Percentiles rank a stretch among this genome's conserved stretches.
Conservation (phyloP, 2,888 invertebrate genomes). For the Xanthia togata region DNA sequence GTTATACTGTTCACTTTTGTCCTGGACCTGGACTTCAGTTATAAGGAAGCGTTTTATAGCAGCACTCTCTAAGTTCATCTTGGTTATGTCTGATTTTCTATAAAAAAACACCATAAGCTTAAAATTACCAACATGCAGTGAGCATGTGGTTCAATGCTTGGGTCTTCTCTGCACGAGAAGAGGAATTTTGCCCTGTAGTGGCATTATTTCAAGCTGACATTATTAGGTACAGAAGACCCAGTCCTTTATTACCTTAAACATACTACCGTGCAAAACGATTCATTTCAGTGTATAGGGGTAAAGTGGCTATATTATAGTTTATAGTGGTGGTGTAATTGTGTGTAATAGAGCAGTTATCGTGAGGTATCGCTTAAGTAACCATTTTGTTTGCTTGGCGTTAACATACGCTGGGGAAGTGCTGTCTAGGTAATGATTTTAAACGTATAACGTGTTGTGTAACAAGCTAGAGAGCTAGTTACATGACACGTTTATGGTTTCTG, state of each 20-base stretch:
- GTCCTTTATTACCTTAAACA: background rate
- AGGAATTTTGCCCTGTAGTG: background rate
- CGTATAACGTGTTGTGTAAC: constrained; percentile 5
- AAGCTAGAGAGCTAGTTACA: background rate
- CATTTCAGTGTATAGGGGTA: constrained; percentile 21
- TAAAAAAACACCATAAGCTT: background rate
- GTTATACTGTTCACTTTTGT: constrained; percentile 8
- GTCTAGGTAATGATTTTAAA: constrained; percentile 38
- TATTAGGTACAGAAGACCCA: background rate
- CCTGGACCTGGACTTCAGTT: background rate
- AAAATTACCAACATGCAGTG: background rate
- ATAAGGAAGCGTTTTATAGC: constrained; percentile 14
- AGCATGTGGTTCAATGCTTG: background rate
- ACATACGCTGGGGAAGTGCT: constrained; percentile 16
- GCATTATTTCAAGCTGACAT: background rate
- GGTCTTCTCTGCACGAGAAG: background rate
- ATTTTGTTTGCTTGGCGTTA: constrained; percentile 39
- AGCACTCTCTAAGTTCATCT: background rate
- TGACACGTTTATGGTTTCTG: too few relatives aligned
- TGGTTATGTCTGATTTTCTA: background rate
- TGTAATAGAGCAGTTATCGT: constrained; percentile 53
- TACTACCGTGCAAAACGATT: constrained; percentile 8
- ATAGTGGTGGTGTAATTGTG: constrained; percentile 28
- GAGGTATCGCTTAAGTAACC: constrained; percentile 31
- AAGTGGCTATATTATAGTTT: constrained; percentile 34